Evolutionary conservation across 2,113 vertebrate genomes (phyloP).

Genomic region (Lycocorax pyrrhopterus): DNA sequence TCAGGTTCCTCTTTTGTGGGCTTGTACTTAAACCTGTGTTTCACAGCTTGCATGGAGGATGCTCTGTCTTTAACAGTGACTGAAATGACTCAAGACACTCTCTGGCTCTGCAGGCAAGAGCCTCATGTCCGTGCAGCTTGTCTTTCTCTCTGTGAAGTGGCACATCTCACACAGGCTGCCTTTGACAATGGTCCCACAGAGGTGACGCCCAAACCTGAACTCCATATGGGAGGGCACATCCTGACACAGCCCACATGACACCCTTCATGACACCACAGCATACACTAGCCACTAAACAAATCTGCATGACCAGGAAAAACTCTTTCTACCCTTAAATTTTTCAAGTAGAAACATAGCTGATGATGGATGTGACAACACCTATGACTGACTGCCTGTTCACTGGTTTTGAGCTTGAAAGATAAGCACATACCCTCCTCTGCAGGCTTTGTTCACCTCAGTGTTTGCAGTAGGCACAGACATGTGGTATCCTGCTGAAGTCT

Average conservation of each 20-base stretch:
- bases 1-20: background rate
- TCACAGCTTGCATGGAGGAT: background rate
- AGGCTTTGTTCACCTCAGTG: background rate
- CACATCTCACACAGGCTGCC: background rate
- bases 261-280: background rate
- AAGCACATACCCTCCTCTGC: background rate
- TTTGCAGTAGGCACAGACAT: background rate
- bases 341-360: background rate
- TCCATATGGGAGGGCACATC: accelerated
- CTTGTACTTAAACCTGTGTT: background rate
- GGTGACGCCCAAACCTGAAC: background rate
- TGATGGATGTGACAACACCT: background rate
- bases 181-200: background rate
- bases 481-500: background rate
- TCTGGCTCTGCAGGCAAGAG: accelerated
- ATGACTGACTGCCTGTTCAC: background rate
- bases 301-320: background rate
- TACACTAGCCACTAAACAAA: background rate
- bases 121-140: background rate
- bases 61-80: background rate
- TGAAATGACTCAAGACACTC: background rate
- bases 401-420: background rate
- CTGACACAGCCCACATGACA: background rate
- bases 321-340: background rate
- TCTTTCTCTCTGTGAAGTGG: background rate